phyloP scores from a whole-genome alignment of 2,113 vertebrate genomes.

The Pteronura brasiliensis region DNA sequence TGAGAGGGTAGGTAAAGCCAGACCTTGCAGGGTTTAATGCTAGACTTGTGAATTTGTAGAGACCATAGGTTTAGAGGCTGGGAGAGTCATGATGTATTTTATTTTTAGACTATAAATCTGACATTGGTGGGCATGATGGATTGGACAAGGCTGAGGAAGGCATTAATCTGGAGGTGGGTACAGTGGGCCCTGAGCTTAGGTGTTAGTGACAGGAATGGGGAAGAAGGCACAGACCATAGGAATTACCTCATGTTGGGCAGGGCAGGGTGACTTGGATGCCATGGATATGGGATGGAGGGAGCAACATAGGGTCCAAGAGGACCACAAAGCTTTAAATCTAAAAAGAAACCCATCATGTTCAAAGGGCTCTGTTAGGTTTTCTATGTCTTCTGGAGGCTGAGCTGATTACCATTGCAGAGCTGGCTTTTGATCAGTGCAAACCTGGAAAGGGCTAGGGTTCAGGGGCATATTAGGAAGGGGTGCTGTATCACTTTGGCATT shows the following conservation, averaged over 20 bases:
- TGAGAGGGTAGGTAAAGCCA: not conserved
- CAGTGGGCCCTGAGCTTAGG: not conserved
- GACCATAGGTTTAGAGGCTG: not conserved
- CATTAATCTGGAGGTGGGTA: not conserved
- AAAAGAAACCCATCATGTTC: not conserved
- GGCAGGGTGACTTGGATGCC: not conserved
- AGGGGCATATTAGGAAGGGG: not conserved
- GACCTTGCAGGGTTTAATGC: not conserved
- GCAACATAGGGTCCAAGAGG: not conserved
- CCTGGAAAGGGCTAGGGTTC: not conserved
- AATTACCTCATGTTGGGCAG: not conserved
- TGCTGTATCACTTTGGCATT: not conserved
- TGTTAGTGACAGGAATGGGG: not conserved
- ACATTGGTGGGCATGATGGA: not conserved
- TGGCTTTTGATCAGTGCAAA: not conserved
- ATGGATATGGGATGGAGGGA: not conserved
- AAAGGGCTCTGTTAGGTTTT: not conserved
- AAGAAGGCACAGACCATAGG: not conserved
- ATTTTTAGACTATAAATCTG: not conserved
- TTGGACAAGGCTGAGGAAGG: not conserved
- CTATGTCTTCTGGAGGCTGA: not conserved
- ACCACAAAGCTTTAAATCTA: not conserved
- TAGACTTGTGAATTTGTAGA: not conserved
- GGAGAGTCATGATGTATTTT: not conserved
- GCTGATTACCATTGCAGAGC: not conserved